Conservation (phyloP, 2,113 vertebrate species). For the Lophochroa leadbeateri region DNA sequence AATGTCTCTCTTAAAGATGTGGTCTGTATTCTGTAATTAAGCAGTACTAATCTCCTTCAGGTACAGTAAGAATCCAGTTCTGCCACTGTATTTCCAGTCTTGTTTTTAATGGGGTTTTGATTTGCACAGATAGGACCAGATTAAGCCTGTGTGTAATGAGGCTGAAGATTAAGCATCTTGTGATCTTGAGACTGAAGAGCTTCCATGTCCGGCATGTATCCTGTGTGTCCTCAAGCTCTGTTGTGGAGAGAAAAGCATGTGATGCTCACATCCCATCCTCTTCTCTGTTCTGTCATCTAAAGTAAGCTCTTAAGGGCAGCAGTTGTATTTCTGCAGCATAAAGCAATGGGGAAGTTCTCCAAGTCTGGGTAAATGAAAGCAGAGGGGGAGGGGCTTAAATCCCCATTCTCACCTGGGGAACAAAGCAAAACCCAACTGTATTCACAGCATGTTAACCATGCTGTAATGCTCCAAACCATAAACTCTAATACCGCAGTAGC, state of each 20-base stretch:
- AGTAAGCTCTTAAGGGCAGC: not conserved
- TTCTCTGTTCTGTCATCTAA: not conserved
- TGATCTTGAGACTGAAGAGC: not conserved
- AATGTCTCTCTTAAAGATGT: not conserved
- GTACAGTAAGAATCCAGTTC: not conserved
- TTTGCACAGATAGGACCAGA: not conserved
- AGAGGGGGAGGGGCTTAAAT: not conserved
- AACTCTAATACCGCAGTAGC: not conserved
- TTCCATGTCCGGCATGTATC: rapidly evolving
- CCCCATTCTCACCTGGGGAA: not conserved
- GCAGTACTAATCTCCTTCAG: not conserved
- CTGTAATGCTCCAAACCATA: not conserved
- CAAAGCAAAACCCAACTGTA: not conserved
- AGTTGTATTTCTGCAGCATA: not conserved
- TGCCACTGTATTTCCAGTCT: not conserved
- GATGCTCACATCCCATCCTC: not conserved
- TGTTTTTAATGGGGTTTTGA: not conserved
- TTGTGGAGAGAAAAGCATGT: rapidly evolving
- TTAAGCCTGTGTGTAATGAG: not conserved
- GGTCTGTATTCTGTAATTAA: not conserved
- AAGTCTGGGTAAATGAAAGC: not conserved
- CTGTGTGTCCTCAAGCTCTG: not conserved
- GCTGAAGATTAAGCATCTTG: not conserved
- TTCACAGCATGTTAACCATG: not conserved
- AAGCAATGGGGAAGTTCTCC: not conserved